Conservation (phyloP, 2,888 invertebrate genomes). For the Aleiodes leptofemur region DNA sequence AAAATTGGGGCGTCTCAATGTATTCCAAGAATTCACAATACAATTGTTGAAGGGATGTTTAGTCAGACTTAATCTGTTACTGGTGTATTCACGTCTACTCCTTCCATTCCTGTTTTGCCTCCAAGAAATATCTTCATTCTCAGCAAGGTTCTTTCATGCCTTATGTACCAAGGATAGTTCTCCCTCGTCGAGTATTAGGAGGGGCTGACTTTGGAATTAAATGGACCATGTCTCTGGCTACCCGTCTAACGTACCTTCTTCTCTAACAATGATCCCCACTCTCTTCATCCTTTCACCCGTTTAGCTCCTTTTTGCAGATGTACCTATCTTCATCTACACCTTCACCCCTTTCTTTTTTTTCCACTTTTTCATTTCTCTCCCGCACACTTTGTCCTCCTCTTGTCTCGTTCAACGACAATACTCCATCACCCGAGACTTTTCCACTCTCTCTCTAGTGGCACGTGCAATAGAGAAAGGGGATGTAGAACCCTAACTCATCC, state of each 20-base stretch:
- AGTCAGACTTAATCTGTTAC: constrained; percentile 68
- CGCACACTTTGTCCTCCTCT: constrained; percentile 3
- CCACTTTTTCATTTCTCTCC: constrained; percentile 9
- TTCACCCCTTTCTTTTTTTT: constrained; percentile 19
- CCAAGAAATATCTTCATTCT: constrained; percentile 23
- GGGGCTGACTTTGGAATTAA: constrained; percentile 46
- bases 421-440: constrained; percentile 30
- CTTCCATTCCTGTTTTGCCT: constrained; percentile 38
- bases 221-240: constrained; percentile 46
- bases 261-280: constrained; percentile 30
- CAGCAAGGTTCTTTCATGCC: constrained; percentile 15
- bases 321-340: constrained; percentile 20
- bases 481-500: constrained; percentile 20
- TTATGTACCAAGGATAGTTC: constrained; percentile 23
- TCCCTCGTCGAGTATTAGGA: constrained; percentile 23
- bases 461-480: constrained; percentile 22
- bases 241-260: background rate
- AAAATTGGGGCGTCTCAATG: constrained; percentile 64
- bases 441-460: constrained; percentile 22
- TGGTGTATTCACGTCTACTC: constrained; percentile 56
- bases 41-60: constrained; percentile 68
- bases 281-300: constrained; percentile 25
- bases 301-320: constrained; percentile 17
- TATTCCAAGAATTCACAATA: constrained; percentile 64
- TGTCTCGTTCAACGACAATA: constrained; percentile 14